These are phyloP conservation scores for Salvator merianae DNA, from an alignment of 2,113 vertebrate genomes.

Conservation along the genomic window DNA sequence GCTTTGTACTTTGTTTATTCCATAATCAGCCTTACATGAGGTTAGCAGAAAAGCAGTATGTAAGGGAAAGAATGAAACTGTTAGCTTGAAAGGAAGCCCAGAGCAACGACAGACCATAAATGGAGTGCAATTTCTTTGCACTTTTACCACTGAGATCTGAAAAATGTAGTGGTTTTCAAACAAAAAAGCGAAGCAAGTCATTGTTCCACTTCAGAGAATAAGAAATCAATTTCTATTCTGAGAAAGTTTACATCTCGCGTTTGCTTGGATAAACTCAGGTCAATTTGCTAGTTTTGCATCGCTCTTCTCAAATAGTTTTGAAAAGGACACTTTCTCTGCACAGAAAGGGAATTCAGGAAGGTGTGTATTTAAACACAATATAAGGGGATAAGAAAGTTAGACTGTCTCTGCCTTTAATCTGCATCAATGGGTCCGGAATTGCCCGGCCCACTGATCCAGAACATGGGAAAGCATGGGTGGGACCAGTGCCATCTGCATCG, in stretches of 20 bases:
- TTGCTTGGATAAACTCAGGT: not conserved
- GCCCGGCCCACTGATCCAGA: too few relatives aligned
- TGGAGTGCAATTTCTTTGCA: not conserved
- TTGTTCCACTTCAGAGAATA: not conserved
- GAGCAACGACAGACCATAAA: not conserved
- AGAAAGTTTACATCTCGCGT: not conserved
- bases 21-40: not conserved
- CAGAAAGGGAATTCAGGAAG: slow-evolving; percentile 46
- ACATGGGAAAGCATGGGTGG: too few relatives aligned
- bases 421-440: too few relatives aligned
- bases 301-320: not conserved
- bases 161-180: not conserved
- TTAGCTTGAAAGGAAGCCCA: not conserved
- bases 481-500: too few relatives aligned
- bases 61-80: too few relatives aligned
- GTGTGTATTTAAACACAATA: not conserved
- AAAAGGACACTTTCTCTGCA: not conserved
- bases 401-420: too few relatives aligned
- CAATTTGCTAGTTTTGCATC: not conserved
- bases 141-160: not conserved
- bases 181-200: not conserved
- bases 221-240: not conserved
- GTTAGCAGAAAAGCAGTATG: not conserved
- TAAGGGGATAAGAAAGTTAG: too few relatives aligned
- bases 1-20: not conserved